Percentiles rank a stretch among this genome's conserved stretches.
Conservation (phyloP, 2,797 vertebrate species). For the Euthynnus affinis region DNA sequence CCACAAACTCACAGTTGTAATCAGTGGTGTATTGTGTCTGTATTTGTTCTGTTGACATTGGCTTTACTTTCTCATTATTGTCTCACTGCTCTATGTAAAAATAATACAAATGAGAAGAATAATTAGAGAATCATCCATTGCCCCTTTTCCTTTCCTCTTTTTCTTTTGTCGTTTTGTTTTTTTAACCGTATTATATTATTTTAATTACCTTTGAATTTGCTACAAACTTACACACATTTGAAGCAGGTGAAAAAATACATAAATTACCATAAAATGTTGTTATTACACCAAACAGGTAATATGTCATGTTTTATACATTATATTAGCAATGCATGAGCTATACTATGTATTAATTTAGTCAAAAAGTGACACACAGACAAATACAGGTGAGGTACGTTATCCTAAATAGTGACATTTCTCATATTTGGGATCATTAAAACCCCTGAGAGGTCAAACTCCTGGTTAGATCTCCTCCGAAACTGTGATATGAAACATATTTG, state of each 20-base stretch:
- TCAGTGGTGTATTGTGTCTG: neutral
- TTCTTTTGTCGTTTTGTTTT: neutral
- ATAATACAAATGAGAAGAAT: neutral
- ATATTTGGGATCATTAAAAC: neutral
- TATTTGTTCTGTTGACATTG: neutral
- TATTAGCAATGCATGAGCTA: neutral
- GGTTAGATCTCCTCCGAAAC: neutral
- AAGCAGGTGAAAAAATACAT: neutral
- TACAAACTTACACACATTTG: neutral
- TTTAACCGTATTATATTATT: neutral
- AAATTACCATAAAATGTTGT: too few relatives aligned
- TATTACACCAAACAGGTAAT: neutral
- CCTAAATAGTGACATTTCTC: neutral
- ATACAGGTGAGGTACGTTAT: too few relatives aligned
- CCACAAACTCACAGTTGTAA: slow-evolving; percentile 1
- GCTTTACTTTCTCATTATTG: neutral
- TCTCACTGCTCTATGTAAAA: neutral
- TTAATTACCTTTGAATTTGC: neutral
- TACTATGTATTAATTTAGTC: neutral
- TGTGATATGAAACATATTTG: neutral
- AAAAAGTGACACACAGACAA: neutral
- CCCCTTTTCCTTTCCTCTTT: neutral
- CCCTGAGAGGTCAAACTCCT: neutral
- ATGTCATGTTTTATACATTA: neutral
- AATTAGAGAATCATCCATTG: neutral